These are phyloP conservation scores for Cyprinodon tularosa DNA, from an alignment of 2,113 vertebrate species.

Conservation along the genomic window DNA sequence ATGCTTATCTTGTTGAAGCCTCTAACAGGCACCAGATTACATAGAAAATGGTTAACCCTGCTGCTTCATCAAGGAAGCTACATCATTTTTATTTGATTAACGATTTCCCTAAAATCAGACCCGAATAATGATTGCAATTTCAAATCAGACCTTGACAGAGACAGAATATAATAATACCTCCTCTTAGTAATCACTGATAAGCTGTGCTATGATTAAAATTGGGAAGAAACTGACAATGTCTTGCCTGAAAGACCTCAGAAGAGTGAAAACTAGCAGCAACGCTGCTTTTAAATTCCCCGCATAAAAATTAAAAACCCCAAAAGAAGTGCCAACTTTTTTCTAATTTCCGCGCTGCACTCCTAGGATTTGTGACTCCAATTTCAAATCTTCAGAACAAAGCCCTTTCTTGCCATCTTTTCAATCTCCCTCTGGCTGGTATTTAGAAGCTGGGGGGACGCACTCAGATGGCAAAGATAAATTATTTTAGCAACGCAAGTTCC, in stretches of 20 bases:
- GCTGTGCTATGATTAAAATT: conserved; percentile 3
- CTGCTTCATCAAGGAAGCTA: neutral
- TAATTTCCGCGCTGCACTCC: conserved; percentile 24
- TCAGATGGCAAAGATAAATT: conserved; percentile 70
- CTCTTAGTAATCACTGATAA: conserved; percentile 3
- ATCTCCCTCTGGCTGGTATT: conserved; percentile 37
- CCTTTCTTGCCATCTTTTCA: conserved; percentile 9
- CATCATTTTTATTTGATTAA: neutral
- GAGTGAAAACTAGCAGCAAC: conserved; percentile 19
- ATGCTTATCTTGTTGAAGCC: neutral
- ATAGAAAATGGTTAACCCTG: neutral
- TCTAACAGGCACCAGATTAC: neutral
- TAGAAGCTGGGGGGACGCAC: conserved; percentile 37
- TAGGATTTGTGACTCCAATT: conserved; percentile 36
- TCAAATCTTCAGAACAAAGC: conserved; percentile 24
- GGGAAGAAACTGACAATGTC: conserved; percentile 1
- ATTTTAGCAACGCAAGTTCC: conserved; percentile 67
- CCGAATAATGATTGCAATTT: neutral
- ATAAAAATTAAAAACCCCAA: conserved; percentile 21
- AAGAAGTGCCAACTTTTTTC: conserved; percentile 23
- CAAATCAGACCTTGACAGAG: neutral
- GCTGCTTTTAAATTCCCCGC: conserved; percentile 34
- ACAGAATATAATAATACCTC: neutral
- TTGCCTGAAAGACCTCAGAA: conserved; percentile 11
- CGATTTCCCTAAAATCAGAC: neutral